A percentile compares a stretch with the other conserved stretches of the same genome.
Evolutionary conservation across 2,888 invertebrate species (phyloP).

Genomic region (Schizotus pectinicornis): DNA sequence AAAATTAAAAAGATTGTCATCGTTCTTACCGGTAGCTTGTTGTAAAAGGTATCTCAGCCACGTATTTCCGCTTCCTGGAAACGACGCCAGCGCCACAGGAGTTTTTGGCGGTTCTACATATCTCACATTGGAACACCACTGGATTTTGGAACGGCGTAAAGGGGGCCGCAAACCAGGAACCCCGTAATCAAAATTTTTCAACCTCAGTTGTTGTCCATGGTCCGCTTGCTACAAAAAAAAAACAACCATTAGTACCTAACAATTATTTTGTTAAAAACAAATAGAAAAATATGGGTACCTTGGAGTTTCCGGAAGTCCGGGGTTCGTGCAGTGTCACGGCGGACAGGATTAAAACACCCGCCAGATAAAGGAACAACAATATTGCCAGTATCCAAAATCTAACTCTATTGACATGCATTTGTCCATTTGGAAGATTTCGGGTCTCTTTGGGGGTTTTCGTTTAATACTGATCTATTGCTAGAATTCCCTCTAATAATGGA

Average conservation of each 20-base stretch:
- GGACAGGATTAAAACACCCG: slow-evolving; percentile 58
- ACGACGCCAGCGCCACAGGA: slow-evolving; percentile 74
- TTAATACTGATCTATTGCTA: slow-evolving; percentile 3
- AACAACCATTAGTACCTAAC: slow-evolving; percentile 6
- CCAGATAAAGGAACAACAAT: slow-evolving; percentile 56
- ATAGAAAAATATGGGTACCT: slow-evolving; percentile 24
- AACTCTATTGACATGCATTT: slow-evolving; percentile 56
- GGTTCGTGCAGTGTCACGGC: slow-evolving; percentile 58
- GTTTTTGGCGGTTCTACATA: slow-evolving; percentile 60
- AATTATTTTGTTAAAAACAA: background rate
- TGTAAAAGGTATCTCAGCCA: slow-evolving; percentile 82
- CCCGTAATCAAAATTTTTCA: slow-evolving; percentile 48
- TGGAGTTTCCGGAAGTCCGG: slow-evolving; percentile 36
- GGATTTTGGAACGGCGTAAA: slow-evolving; percentile 51
- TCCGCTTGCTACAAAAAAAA: slow-evolving; percentile 23
- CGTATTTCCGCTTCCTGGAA: slow-evolving; percentile 86
- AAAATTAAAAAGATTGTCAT: background rate
- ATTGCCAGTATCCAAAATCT: slow-evolving; percentile 58
- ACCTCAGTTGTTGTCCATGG: slow-evolving; percentile 25
- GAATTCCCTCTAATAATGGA: background rate
- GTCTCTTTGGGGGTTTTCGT: slow-evolving; percentile 4
- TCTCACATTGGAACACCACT: slow-evolving; percentile 64
- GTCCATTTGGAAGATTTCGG: slow-evolving; percentile 42
- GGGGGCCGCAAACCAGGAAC: slow-evolving; percentile 49
- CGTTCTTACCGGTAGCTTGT: slow-evolving; percentile 71